A percentile compares a stretch with the other conserved stretches of the same genome.
Conservation (phyloP, 2,113 vertebrate genomes). For the Emydura subglobosa region DNA sequence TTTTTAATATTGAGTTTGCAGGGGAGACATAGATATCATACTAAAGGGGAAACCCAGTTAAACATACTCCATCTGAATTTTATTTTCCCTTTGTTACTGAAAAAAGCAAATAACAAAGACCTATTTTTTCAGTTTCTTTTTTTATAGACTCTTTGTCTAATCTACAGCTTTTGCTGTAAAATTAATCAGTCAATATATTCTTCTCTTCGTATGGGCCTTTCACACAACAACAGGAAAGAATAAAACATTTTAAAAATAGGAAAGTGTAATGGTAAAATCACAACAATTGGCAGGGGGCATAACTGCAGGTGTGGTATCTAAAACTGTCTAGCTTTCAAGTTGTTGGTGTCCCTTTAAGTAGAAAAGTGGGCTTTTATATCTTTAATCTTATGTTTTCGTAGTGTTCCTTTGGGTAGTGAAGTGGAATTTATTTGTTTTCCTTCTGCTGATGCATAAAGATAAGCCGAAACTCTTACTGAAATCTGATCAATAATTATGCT, state of each 20-base stretch:
- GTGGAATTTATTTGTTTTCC: conserved; percentile 11
- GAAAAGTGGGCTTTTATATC: not conserved
- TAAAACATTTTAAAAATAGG: not conserved
- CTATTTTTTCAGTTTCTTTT: not conserved
- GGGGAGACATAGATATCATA: not conserved
- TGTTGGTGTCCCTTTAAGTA: not conserved
- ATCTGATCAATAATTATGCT: not conserved
- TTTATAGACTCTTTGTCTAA: not conserved
- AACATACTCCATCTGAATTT: not conserved
- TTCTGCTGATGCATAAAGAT: not conserved
- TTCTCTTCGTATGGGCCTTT: not conserved
- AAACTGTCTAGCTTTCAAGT: not conserved
- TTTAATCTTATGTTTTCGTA: conserved; percentile 1
- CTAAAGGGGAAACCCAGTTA: not conserved
- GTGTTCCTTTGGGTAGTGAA: not conserved
- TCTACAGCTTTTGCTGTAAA: not conserved
- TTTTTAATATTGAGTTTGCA: conserved; percentile 16
- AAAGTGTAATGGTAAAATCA: not conserved
- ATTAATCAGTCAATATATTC: not conserved
- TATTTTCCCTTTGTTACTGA: not conserved
- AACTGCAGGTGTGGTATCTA: not conserved
- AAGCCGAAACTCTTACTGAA: not conserved
- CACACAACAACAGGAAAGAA: not conserved
- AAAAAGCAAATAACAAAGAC: not conserved
- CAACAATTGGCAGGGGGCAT: not conserved